Conservation (phyloP, 2,888 invertebrate species). For the Hedychridium roseum region DNA sequence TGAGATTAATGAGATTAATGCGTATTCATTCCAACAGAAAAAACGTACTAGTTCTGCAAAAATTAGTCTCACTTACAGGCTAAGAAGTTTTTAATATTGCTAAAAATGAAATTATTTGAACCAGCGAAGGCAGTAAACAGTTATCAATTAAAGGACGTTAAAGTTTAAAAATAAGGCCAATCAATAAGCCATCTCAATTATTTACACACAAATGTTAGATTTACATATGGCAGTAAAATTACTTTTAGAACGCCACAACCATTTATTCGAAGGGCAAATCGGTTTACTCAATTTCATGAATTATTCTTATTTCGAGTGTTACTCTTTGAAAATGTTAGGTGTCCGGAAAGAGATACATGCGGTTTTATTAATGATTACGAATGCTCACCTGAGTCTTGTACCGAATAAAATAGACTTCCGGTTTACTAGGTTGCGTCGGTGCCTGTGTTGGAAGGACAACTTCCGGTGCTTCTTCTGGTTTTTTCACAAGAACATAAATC, state of each 20-base stretch:
- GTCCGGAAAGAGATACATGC: too few relatives aligned
- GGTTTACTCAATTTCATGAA: not conserved
- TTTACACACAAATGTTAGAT: not conserved
- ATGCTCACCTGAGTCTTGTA: constrained; percentile 80
- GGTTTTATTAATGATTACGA: constrained; percentile 1
- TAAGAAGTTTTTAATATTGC: too few relatives aligned
- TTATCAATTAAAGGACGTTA: too few relatives aligned
- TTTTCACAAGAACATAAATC: constrained; percentile 88
- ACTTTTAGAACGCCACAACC: constrained; percentile 7
- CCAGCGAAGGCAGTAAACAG: too few relatives aligned
- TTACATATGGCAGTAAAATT: not conserved
- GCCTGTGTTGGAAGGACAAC: constrained; percentile 80
- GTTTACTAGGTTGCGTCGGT: constrained; percentile 87
- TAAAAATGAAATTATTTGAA: too few relatives aligned
- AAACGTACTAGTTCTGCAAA: too few relatives aligned
- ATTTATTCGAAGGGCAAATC: constrained; percentile 67
- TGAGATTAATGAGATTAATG: constrained; percentile 40
- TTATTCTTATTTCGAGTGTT: not conserved
- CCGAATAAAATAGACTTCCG: constrained; percentile 90
- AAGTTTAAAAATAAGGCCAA: too few relatives aligned
- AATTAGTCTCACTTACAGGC: too few relatives aligned
- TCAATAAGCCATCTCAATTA: too few relatives aligned
- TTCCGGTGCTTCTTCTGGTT: constrained; percentile 84
- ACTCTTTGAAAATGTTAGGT: constrained; percentile 54
- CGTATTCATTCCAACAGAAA: too few relatives aligned